Evolutionary conservation across 2,797 vertebrate species (phyloP), one percentile per base, ranked within the genome.

Genomic region (Etheostoma nigrum): DNA sequence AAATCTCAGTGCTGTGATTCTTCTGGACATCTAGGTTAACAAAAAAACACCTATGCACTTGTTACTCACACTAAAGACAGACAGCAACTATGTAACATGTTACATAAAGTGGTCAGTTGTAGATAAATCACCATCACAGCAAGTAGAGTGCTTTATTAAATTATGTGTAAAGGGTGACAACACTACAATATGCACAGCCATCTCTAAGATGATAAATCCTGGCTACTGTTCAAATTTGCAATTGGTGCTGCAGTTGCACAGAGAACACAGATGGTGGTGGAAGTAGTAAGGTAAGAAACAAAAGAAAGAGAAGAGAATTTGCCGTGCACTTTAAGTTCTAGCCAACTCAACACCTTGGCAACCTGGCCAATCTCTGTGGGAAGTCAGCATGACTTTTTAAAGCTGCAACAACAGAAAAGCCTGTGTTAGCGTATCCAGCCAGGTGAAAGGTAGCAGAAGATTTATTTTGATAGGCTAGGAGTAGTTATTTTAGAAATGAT

Each of bases 11-110:
- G 33, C 54, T 53, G 4, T 55, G 61, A 86, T 77, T 85, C 67
- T 11, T 72, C 30, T 40, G 44, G 86, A 80, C 75, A 76, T 65
- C 36, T 5, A 73, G 57, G 27, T 76, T 30, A 30, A 30, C 9
- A 40, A 40, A 63, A 72, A 84, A 77, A 77, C 69, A 70, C 66
- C 78, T 86, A 86, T 89, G 79, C 59, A 40, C 53, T 27, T 79
- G 21, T 71, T 76, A 62, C 44, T 70, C 45, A 68, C 36, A 67
- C 48, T 48, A 16, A 8, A 45, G 57, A 69, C 36, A 76, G 57
- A 12, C 40, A 42, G 42, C 61, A 42, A 19, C 45, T 19, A 52
- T 49, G 57, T 55, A 73, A 72, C 70, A 25, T 11, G 52, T 82
- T 83, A 77, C 44, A 61, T 68, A 78, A 85, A 62, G 36, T 55